These are phyloP conservation scores for Cygnus atratus DNA, from an alignment of 2,113 vertebrate genomes.

Conservation along the genomic window DNA sequence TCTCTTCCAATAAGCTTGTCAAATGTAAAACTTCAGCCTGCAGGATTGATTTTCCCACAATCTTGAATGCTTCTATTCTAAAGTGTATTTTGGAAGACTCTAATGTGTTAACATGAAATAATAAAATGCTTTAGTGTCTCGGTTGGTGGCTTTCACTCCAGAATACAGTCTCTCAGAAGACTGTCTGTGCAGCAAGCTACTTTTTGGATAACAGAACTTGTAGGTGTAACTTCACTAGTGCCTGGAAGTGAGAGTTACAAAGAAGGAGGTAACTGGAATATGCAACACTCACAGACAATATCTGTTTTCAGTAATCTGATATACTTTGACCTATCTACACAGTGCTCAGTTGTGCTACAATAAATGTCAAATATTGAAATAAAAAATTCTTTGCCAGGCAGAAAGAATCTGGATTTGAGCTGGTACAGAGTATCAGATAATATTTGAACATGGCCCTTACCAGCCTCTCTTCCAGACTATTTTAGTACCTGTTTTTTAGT, in stretches of 20 bases:
- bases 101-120: neutral
- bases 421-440: neutral
- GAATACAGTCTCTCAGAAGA: neutral
- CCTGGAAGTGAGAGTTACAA: neutral
- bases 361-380: neutral
- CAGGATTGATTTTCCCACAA: neutral
- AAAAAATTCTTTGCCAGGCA: neutral
- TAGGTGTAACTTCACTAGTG: neutral
- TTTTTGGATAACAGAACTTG: neutral
- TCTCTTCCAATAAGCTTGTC: neutral
- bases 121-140: neutral
- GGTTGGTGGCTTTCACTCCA: neutral
- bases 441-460: neutral
- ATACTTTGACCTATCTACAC: neutral
- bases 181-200: neutral
- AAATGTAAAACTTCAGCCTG: slow-evolving; percentile 1
- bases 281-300: neutral
- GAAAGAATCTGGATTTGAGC: neutral
- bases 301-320: neutral
- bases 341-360: neutral
- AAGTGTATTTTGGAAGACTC: slow-evolving; percentile 15
- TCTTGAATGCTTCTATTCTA: neutral
- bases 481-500: neutral
- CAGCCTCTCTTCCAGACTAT: neutral
- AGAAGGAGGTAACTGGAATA: neutral